These are phyloP conservation scores for Clistopyga incitator DNA, from an alignment of 2,888 invertebrate species.

Conservation along the genomic window DNA sequence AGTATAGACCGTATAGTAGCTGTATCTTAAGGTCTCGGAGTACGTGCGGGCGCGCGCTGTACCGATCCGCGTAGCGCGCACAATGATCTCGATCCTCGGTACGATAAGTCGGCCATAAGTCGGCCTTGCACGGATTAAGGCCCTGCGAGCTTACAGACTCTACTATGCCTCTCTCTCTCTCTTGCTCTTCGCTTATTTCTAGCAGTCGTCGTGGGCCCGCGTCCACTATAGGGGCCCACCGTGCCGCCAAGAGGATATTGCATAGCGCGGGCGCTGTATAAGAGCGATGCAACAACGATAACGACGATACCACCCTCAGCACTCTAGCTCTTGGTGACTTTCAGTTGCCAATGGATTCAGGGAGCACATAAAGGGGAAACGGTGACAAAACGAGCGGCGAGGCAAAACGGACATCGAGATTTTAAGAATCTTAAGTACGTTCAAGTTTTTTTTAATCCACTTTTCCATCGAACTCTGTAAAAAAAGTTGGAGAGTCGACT, in stretches of 20 bases:
- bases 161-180: constrained; percentile 3
- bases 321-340: constrained; percentile 46
- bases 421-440: too few species aligned
- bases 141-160: constrained; percentile 48
- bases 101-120: constrained; percentile 72
- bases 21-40: constrained; percentile 51
- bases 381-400: not conserved
- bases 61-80: constrained; percentile 68
- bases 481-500: too few species aligned
- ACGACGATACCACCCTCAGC: constrained; percentile 59
- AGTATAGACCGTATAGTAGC: constrained; percentile 17
- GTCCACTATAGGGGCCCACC: constrained; percentile 57
- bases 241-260: constrained; percentile 57
- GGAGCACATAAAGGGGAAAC: constrained; percentile 4
- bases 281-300: constrained; percentile 55
- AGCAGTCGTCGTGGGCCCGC: constrained; percentile 17
- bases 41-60: constrained; percentile 57
- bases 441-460: too few species aligned
- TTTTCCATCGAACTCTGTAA: too few species aligned
- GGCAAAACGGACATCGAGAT: not conserved
- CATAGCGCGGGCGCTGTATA: constrained; percentile 31
- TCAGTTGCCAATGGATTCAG: constrained; percentile 46
- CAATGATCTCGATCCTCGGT: constrained; percentile 75
- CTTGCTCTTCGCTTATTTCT: constrained; percentile 33
- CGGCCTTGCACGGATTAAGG: constrained; percentile 69